phyloP scores from a whole-genome alignment of 2,888 invertebrate species.

The Plebejus argus region DNA sequence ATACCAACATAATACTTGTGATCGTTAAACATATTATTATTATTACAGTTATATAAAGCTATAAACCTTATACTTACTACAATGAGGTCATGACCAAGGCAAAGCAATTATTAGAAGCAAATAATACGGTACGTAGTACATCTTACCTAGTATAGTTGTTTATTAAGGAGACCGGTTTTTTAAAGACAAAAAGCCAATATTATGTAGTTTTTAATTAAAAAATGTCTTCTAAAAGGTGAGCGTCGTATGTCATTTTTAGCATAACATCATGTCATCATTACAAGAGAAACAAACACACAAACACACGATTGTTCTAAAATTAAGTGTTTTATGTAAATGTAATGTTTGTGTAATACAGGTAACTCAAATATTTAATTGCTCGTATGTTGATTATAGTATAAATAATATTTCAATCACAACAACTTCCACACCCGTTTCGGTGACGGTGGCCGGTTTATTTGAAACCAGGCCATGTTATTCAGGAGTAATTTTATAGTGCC shows the following conservation, averaged over 20 bases:
- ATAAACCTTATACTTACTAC: background rate
- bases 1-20: background rate
- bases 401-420: too few species aligned
- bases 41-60: slow-evolving; percentile 14
- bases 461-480: too few species aligned
- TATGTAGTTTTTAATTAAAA: background rate
- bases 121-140: background rate
- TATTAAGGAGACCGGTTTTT: background rate
- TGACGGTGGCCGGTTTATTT: too few species aligned
- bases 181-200: background rate
- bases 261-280: background rate
- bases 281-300: slow-evolving; percentile 1
- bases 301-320: background rate
- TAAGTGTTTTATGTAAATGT: background rate
- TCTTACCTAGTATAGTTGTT: background rate
- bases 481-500: too few species aligned
- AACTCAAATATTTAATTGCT: background rate
- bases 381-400: too few species aligned
- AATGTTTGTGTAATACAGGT: background rate
- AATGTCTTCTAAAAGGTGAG: background rate
- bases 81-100: slow-evolving; percentile 17
- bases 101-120: background rate
- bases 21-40: background rate
- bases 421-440: too few species aligned
- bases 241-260: slow-evolving; percentile 1